These are phyloP conservation scores for Suricata suricatta DNA, from an alignment of 2,113 vertebrate genomes.

Conservation along the genomic window DNA sequence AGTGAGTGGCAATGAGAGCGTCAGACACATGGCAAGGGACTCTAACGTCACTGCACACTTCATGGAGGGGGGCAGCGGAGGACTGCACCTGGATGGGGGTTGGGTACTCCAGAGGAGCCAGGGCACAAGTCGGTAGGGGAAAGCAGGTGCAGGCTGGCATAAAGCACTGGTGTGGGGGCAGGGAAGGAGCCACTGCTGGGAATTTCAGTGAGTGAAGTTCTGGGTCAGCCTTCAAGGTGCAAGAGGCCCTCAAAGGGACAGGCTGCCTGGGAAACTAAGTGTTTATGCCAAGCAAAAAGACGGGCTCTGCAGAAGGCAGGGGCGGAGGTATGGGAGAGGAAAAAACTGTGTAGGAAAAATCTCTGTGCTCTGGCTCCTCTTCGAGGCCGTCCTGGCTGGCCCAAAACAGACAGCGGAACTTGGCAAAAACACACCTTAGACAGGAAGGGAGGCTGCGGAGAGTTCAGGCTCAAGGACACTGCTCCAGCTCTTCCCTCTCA, in stretches of 20 bases:
- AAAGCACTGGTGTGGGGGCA: neutral
- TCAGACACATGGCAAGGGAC: neutral
- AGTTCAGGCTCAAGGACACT: slow-evolving; percentile 7
- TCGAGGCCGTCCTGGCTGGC: slow-evolving; percentile 55
- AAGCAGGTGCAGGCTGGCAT: neutral
- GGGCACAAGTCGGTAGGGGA: neutral
- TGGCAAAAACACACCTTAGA: slow-evolving; percentile 79
- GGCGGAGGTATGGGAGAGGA: neutral
- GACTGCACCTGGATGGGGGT: neutral
- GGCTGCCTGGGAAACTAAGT: neutral
- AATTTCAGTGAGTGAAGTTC: neutral
- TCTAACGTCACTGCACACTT: neutral
- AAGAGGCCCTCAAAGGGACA: neutral
- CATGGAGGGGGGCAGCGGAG: neutral
- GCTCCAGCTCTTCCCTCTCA: slow-evolving; percentile 11
- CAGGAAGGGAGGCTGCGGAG: slow-evolving; percentile 70
- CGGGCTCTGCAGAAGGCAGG: neutral
- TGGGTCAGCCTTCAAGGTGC: neutral
- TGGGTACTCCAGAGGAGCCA: neutral
- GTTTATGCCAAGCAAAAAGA: neutral
- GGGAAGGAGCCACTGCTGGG: neutral
- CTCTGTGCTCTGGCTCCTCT: slow-evolving; percentile 55
- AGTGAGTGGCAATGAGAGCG: neutral
- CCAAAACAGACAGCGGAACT: slow-evolving; percentile 69
- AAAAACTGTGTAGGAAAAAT: slow-evolving; percentile 28